Percentiles rank a stretch among this genome's conserved stretches.
phyloP scores from a whole-genome alignment of 2,888 invertebrate species.

The Electrophaes corylata region DNA sequence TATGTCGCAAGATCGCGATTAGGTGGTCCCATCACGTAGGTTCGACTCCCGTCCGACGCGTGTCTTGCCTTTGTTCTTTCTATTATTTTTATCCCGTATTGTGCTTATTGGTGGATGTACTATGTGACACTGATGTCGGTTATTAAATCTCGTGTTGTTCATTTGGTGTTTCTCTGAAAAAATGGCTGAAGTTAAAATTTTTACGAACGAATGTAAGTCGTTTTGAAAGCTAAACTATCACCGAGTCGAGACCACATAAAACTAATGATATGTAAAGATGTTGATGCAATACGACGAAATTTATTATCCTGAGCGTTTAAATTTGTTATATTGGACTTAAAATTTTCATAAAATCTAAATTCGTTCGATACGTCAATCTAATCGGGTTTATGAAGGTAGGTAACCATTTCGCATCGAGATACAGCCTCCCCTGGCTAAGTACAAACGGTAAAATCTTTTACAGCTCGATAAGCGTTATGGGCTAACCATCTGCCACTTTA shows the following conservation, averaged over 20 bases:
- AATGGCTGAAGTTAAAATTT: not conserved
- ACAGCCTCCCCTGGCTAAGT: slow-evolving; percentile 30
- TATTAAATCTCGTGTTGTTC: slow-evolving; percentile 38
- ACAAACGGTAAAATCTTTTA: slow-evolving; percentile 62
- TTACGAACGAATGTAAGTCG: too few relatives aligned
- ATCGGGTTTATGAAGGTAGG: slow-evolving; percentile 10
- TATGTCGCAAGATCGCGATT: slow-evolving; percentile 57
- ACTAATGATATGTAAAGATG: not conserved
- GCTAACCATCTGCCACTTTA: slow-evolving; percentile 82
- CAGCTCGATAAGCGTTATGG: slow-evolving; percentile 78
- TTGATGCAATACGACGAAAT: not conserved
- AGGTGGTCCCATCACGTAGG: slow-evolving; percentile 73
- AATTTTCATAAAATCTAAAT: slow-evolving; percentile 6
- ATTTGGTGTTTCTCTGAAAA: slow-evolving; percentile 18
- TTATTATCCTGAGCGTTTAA: not conserved
- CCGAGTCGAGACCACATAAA: too few relatives aligned
- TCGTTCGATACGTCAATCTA: slow-evolving; percentile 17
- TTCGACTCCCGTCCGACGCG: slow-evolving; percentile 65
- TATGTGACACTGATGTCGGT: slow-evolving; percentile 57
- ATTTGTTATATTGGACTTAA: not conserved
- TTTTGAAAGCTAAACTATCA: too few relatives aligned
- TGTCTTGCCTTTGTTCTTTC: slow-evolving; percentile 63
- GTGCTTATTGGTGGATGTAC: slow-evolving; percentile 69
- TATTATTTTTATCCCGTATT: slow-evolving; percentile 74
- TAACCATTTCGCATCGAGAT: slow-evolving; percentile 20